Evolutionary conservation across 2,797 vertebrate species (phyloP).

Genomic region (Melanotaenia trifasciata): DNA sequence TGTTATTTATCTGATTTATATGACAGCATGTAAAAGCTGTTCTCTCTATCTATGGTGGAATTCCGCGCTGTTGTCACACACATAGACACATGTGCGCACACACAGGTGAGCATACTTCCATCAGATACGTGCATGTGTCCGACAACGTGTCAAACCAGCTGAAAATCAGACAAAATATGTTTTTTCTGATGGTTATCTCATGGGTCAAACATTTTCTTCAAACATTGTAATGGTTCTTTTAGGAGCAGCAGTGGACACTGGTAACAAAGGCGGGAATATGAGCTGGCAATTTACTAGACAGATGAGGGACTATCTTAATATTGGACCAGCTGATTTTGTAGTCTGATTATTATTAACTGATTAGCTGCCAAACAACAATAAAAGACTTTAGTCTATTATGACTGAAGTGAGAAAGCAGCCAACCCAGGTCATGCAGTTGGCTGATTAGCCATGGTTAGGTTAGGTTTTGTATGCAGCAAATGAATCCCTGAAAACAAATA

Average conservation of each 20-base stretch:
- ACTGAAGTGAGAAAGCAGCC: constrained; percentile 28
- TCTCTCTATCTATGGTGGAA: no score
- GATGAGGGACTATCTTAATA: constrained; percentile 26
- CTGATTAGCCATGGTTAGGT: constrained; percentile 45
- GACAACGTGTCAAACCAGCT: no score
- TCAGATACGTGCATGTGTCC: no score
- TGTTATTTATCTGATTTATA: no score
- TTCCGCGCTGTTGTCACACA: no score
- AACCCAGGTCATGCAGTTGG: constrained; percentile 27
- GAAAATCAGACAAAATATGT: no score
- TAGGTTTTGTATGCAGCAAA: constrained; percentile 55
- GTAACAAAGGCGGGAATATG: constrained; percentile 61
- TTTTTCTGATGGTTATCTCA: constrained; percentile 1
- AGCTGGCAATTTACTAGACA: constrained; percentile 28
- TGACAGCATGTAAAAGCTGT: no score
- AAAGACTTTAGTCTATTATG: constrained; percentile 44
- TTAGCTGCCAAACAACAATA: constrained; percentile 45
- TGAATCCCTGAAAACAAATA: constrained; percentile 67
- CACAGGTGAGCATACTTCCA: no score
- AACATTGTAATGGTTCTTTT: constrained; percentile 56
- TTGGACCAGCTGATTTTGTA: constrained; percentile 33
- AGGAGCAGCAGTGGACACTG: constrained; percentile 31
- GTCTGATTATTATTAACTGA: constrained; percentile 41
- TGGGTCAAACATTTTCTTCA: constrained; percentile 37
- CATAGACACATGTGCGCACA: no score